These are phyloP conservation scores for Drosophila teissieri DNA, from an alignment of 1,140 invertebrate genomes.

Conservation along the genomic window DNA sequence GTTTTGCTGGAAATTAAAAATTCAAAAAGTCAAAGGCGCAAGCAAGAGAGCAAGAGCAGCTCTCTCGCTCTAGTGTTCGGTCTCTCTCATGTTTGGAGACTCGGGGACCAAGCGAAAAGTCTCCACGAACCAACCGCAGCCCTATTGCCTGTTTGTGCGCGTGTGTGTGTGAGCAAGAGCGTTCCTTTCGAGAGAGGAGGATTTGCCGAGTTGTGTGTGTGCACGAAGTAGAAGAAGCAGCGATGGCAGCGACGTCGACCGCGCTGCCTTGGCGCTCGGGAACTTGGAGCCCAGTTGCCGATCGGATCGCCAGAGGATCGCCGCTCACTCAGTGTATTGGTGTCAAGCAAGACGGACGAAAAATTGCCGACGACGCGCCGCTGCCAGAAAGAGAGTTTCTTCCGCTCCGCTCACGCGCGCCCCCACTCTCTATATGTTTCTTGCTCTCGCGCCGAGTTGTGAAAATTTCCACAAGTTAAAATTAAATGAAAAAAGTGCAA, in stretches of 20 bases:
- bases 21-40: slow-evolving; percentile 82
- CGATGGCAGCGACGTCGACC: slow-evolving; percentile 45
- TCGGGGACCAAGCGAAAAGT: slow-evolving; percentile 58
- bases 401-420: slow-evolving; percentile 45
- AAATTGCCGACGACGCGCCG: slow-evolving; percentile 52
- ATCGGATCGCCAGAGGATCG: slow-evolving; percentile 67
- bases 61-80: slow-evolving; percentile 20
- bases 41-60: slow-evolving; percentile 40
- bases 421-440: slow-evolving; percentile 16
- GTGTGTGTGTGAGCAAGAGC: slow-evolving; percentile 28
- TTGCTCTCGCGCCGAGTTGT: slow-evolving; percentile 55
- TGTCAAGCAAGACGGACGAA: slow-evolving; percentile 78
- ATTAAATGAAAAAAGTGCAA: slow-evolving; percentile 60
- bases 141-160: slow-evolving; percentile 36
- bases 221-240: slow-evolving; percentile 48
- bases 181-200: slow-evolving; percentile 74
- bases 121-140: slow-evolving; percentile 45
- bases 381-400: slow-evolving; percentile 59
- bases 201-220: slow-evolving; percentile 51
- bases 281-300: slow-evolving; percentile 33
- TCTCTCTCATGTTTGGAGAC: slow-evolving; percentile 54
- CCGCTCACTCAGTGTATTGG: slow-evolving; percentile 69
- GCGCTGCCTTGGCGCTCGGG: slow-evolving; percentile 66
- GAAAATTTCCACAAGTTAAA: slow-evolving; percentile 76
- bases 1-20: slow-evolving; percentile 82